Percentiles rank a stretch among this genome's conserved stretches.
These are phyloP conservation scores for Amphiprion ocellaris DNA, from an alignment of 2,113 vertebrate genomes.

Conservation along the genomic window DNA sequence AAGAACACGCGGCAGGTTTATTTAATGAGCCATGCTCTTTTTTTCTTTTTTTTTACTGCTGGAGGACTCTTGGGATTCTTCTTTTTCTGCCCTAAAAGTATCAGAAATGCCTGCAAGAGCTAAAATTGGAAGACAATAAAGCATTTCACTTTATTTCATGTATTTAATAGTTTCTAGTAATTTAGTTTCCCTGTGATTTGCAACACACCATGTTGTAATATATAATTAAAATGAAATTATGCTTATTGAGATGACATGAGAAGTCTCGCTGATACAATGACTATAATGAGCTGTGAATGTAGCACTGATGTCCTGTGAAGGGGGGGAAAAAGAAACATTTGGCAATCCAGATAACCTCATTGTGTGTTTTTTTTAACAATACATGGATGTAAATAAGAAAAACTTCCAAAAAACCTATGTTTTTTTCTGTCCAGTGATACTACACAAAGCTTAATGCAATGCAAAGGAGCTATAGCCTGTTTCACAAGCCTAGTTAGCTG, in stretches of 20 bases:
- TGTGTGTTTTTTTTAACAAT: neutral
- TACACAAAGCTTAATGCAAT: neutral
- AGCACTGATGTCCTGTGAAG: neutral
- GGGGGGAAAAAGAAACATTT: neutral
- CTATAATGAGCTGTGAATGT: neutral
- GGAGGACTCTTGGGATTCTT: neutral
- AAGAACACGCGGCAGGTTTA: neutral
- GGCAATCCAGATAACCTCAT: neutral
- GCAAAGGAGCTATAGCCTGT: constrained; percentile 28
- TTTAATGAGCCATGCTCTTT: constrained; percentile 24
- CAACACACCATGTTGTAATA: constrained; percentile 6
- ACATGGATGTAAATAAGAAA: neutral
- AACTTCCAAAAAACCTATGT: neutral
- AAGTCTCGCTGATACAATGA: neutral
- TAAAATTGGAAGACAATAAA: constrained; percentile 5
- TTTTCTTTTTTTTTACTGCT: neutral
- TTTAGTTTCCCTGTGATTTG: constrained; percentile 4
- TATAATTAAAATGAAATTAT: constrained; percentile 22
- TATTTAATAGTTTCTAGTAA: neutral
- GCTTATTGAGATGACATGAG: constrained; percentile 30
- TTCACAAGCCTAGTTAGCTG: constrained; percentile 46
- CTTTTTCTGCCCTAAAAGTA: neutral
- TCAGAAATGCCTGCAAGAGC: neutral
- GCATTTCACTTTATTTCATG: neutral
- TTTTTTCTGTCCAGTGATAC: neutral